Evolutionary conservation across 2,113 vertebrate genomes (phyloP), one percentile per base, ranked within the genome.

Genomic region (Asarcornis scutulata): DNA sequence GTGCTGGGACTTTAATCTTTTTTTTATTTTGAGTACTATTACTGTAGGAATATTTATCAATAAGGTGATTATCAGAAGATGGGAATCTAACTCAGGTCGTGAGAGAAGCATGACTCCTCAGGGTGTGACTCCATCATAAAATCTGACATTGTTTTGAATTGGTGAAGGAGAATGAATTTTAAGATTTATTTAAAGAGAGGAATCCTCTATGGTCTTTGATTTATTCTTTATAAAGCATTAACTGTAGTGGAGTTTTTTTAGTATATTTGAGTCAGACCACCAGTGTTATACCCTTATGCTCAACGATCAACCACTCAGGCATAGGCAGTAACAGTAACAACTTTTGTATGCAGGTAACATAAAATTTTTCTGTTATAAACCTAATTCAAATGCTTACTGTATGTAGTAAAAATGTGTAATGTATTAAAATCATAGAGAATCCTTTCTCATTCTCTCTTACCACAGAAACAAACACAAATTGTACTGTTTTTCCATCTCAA

Each of bases 401-500:
- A 10, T 50, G 18, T 62, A 91, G 21, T 40, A 78, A 86, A 89
- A 50, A 55, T 55, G 6, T 62, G 42, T 69, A 13, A 59, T 36
- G 7, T 71, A 40, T 46, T 55, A 42, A 26, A 67, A 64, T 71
- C 69, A 67, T 14, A 86, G 31, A 78, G 17, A 50, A 86, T 44
- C 17, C 2, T 53, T 93, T 89, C 32, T 59, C 34, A 85, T 91
- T 67, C 62, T 48, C n/a, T 64, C 53, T 91, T 63, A 68, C 53
- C 62, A 58, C 48, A 89, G 58, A 58, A 94, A 91, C 20, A 92
- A 25, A 88, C 59, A 86, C 52, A 93, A 93, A 74, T 59, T 78
- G 38, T 72, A 9, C 18, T 23, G 9, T 63, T 81, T 73, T 91
- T 94, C 74, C 10, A 7, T 81, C 92, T 94, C 66, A 56, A 12